Evolutionary conservation across 2,113 vertebrate species (phyloP).

Genomic region (Sylvia atricapilla): DNA sequence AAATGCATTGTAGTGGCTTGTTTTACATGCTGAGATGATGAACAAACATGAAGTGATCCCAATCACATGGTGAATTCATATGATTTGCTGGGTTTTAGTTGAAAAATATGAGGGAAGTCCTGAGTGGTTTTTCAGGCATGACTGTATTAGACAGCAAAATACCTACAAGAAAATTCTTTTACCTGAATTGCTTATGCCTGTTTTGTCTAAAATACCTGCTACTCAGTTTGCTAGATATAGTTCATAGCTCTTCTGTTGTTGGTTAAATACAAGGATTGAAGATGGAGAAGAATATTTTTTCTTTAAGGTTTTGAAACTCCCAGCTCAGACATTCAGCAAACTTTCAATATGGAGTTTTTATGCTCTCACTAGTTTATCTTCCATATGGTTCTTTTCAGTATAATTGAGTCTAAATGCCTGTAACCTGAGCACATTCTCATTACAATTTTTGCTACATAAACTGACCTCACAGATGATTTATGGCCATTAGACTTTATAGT

Average conservation of each 20-base stretch:
- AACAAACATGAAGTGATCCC: background rate
- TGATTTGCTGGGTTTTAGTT: background rate
- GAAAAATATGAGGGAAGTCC: background rate
- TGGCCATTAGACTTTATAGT: constrained; percentile 44
- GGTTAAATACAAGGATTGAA: constrained; percentile 3
- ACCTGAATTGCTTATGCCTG: background rate
- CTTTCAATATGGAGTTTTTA: constrained; percentile 46
- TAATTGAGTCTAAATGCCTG: constrained; percentile 75
- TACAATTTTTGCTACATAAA: constrained; percentile 69
- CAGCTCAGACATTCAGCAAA: constrained; percentile 39
- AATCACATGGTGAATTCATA: background rate
- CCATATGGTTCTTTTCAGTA: constrained; percentile 78
- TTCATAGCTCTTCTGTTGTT: background rate
- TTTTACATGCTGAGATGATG: background rate
- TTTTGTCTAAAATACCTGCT: background rate
- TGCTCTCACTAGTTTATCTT: constrained; percentile 63
- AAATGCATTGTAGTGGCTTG: background rate
- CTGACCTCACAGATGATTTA: constrained; percentile 73
- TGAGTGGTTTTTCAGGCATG: background rate
- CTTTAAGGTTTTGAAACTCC: constrained; percentile 25
- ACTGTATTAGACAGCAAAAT: background rate
- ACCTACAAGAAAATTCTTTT: background rate
- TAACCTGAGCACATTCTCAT: constrained; percentile 72
- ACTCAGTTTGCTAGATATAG: background rate
- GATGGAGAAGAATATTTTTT: constrained; percentile 3